These are phyloP conservation scores for Hyposoter dolosus DNA, from an alignment of 2,888 invertebrate genomes.

Conservation along the genomic window DNA sequence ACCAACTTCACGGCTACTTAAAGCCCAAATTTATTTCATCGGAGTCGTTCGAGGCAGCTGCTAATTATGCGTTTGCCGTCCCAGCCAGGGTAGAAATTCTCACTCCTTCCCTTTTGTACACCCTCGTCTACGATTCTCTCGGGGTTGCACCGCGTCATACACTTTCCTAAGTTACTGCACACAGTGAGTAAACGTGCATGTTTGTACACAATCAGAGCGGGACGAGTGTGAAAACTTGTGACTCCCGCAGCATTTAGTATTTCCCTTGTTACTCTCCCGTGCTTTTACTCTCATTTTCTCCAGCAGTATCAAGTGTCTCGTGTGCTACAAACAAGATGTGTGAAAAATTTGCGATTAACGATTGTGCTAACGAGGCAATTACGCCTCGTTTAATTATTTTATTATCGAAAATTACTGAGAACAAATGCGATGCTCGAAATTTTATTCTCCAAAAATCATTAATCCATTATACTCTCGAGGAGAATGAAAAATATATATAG, in stretches of 20 bases:
- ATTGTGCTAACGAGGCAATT: slow-evolving; percentile 42
- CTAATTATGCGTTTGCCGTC: slow-evolving; percentile 78
- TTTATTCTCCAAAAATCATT: not conserved
- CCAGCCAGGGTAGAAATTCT: slow-evolving; percentile 64
- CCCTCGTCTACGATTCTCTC: slow-evolving; percentile 22
- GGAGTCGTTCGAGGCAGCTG: slow-evolving; percentile 74
- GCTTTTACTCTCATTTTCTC: slow-evolving; percentile 45
- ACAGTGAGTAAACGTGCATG: slow-evolving; percentile 31
- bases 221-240: slow-evolving; percentile 67
- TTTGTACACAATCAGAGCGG: slow-evolving; percentile 62
- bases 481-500: not conserved
- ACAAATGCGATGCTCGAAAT: not conserved
- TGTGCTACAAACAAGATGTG: slow-evolving; percentile 31
- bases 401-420: not conserved
- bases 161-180: slow-evolving; percentile 64
- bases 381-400: slow-evolving; percentile 14
- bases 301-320: slow-evolving; percentile 15
- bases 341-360: slow-evolving; percentile 50
- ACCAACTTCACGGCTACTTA: slow-evolving; percentile 79
- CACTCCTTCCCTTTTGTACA: slow-evolving; percentile 16
- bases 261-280: slow-evolving; percentile 53
- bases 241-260: slow-evolving; percentile 61
- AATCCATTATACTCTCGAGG: not conserved
- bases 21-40: slow-evolving; percentile 78
- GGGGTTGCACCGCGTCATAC: slow-evolving; percentile 52